These are phyloP conservation scores for Xanthia togata DNA, from an alignment of 2,888 invertebrate genomes.

Conservation along the genomic window DNA sequence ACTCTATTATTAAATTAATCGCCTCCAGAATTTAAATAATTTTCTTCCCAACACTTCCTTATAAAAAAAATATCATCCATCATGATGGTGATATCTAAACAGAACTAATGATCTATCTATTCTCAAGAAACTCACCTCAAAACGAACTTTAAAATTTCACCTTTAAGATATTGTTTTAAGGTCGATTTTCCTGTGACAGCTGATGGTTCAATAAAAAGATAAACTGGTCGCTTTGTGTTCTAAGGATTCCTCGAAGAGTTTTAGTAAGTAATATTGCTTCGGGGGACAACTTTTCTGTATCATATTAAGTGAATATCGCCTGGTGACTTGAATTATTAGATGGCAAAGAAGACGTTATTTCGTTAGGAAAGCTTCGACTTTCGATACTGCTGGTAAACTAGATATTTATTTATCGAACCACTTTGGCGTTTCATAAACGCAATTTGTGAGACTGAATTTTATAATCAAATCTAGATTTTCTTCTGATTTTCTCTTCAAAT, in stretches of 20 bases:
- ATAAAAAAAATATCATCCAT: conserved; percentile 18
- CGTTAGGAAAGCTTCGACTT: background rate
- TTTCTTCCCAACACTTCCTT: background rate
- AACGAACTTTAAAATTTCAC: background rate
- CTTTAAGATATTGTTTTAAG: background rate
- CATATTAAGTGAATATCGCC: conserved; percentile 17
- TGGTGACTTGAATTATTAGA: conserved; percentile 8
- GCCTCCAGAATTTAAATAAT: background rate
- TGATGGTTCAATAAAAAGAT: conserved; percentile 14
- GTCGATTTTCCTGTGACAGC: background rate
- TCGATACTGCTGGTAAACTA: background rate
- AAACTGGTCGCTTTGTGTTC: conserved; percentile 26
- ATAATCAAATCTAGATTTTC: background rate
- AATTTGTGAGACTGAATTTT: background rate
- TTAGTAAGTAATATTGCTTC: conserved; percentile 38
- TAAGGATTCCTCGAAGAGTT: conserved; percentile 32
- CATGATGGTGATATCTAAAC: conserved; percentile 12
- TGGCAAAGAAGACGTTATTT: background rate
- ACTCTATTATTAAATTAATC: background rate
- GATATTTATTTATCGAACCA: background rate
- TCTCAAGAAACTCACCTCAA: conserved; percentile 5
- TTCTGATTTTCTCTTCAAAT: background rate
- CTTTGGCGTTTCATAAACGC: background rate
- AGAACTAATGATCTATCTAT: conserved; percentile 42
- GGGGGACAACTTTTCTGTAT: conserved; percentile 12